These are phyloP conservation scores for Drosophila percnosoma DNA, from an alignment of 2,888 invertebrate genomes.

Conservation along the genomic window DNA sequence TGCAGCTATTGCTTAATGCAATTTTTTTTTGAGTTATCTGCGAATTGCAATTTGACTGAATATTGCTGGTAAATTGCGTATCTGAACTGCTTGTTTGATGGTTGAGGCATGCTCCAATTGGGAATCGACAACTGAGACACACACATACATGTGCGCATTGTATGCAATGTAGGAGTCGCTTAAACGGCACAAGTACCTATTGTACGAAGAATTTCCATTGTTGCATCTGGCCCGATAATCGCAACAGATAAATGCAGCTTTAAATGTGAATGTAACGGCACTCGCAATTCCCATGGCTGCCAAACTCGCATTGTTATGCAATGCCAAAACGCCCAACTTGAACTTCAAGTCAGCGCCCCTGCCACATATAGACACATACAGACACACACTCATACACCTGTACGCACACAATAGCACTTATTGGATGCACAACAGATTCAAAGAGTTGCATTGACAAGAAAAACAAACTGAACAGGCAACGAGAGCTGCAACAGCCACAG, in stretches of 20 bases:
- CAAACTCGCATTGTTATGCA: conserved; percentile 4
- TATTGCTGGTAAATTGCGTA: background rate
- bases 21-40: background rate
- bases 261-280: conserved; percentile 9
- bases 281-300: background rate
- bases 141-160: background rate
- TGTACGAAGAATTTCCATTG: background rate
- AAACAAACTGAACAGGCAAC: background rate
- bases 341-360: conserved; percentile 1
- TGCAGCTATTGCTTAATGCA: background rate
- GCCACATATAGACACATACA: background rate
- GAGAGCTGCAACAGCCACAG: background rate
- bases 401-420: background rate
- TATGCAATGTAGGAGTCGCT: background rate
- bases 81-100: background rate
- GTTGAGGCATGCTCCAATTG: background rate
- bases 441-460: conserved; percentile 7
- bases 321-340: conserved; percentile 3
- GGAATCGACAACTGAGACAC: background rate
- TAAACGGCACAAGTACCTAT: background rate
- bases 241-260: background rate
- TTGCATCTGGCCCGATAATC: background rate
- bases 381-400: background rate
- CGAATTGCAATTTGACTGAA: background rate
- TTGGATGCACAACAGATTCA: conserved; percentile 15